Evolutionary conservation across 2,888 invertebrate species (phyloP).

Genomic region (Xestia sexstrigata): DNA sequence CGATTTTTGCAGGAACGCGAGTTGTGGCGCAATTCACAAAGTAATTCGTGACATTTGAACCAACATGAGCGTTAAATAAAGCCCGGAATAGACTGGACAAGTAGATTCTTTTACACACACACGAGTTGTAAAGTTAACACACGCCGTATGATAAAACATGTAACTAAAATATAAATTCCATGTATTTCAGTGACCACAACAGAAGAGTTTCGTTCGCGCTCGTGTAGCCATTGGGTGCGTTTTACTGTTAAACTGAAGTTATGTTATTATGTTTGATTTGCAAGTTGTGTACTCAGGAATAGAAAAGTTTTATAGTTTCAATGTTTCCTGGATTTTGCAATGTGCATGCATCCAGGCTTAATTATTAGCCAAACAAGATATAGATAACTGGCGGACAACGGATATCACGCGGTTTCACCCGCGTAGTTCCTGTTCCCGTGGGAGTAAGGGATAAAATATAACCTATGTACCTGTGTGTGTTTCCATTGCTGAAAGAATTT

Average conservation of each 20-base stretch:
- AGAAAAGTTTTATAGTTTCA: neutral
- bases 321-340: neutral
- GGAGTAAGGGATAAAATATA: too few relatives aligned
- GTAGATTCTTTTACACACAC: neutral
- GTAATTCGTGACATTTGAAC: neutral
- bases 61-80: neutral
- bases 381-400: neutral
- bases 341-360: neutral
- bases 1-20: neutral
- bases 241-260: neutral
- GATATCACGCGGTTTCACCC: too few relatives aligned
- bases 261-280: neutral
- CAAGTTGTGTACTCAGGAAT: neutral
- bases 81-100: neutral
- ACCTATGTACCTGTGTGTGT: too few relatives aligned
- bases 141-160: neutral
- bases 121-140: slow-evolving; percentile 17
- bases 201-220: neutral
- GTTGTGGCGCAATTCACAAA: neutral
- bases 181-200: neutral
- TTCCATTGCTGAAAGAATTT: too few relatives aligned
- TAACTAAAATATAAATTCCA: neutral
- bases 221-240: slow-evolving; percentile 3
- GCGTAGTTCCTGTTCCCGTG: too few relatives aligned
- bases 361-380: neutral